These are phyloP conservation scores for Mythimna pallens DNA, from an alignment of 2,888 invertebrate genomes.

Conservation along the genomic window DNA sequence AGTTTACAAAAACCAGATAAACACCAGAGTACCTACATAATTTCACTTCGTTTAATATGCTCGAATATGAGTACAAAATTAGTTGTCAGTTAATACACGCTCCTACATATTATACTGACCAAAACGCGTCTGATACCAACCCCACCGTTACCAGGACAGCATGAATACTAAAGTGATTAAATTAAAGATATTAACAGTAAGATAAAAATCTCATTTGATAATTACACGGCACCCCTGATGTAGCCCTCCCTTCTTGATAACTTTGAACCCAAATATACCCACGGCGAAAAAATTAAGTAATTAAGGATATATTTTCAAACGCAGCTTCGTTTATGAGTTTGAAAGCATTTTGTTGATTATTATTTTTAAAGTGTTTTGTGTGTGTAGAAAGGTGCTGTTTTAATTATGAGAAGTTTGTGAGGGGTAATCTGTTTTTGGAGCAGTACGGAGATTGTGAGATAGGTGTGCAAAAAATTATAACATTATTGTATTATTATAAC, in stretches of 20 bases:
- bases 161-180: slow-evolving; percentile 65
- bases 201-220: slow-evolving; percentile 79
- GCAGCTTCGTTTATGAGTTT: slow-evolving; percentile 30
- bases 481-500: not conserved
- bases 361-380: slow-evolving; percentile 41
- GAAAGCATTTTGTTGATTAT: slow-evolving; percentile 43
- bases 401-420: slow-evolving; percentile 15
- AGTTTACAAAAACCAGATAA: not conserved
- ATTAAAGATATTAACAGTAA: slow-evolving; percentile 68
- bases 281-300: slow-evolving; percentile 62
- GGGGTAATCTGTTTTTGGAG: slow-evolving; percentile 4
- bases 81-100: no score
- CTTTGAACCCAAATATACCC: slow-evolving; percentile 49
- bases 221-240: slow-evolving; percentile 66
- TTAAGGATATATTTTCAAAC: slow-evolving; percentile 50
- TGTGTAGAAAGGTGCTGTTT: slow-evolving; percentile 2
- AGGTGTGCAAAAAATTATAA: no score
- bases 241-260: slow-evolving; percentile 56
- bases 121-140: slow-evolving; percentile 12
- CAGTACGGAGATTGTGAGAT: not conserved
- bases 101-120: not conserved
- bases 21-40: not conserved
- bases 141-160: slow-evolving; percentile 7
- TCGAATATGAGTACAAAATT: no score
- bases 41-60: no score